These are phyloP conservation scores for Desmophyllum pertusum DNA, from an alignment of 92 coral and sea anemone genomes.

Conservation along the genomic window DNA sequence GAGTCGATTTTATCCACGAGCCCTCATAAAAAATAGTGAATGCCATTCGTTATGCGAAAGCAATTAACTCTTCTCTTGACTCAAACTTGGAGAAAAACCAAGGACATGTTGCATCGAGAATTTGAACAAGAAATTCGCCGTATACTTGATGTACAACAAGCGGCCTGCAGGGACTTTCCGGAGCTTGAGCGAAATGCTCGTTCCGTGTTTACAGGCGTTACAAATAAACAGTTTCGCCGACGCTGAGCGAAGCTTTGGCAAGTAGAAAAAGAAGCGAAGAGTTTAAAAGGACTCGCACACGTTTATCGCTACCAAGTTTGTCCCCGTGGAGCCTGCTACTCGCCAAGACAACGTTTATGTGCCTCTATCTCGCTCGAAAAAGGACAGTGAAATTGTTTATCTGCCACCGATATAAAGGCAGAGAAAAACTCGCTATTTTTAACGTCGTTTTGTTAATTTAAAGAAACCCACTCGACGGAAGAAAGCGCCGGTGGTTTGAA, in stretches of 20 bases:
- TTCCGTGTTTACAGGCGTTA: slow-evolving; percentile 34
- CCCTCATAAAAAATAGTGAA: slow-evolving; percentile 74
- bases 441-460: background rate
- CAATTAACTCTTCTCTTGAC: slow-evolving; percentile 63
- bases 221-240: slow-evolving; percentile 67
- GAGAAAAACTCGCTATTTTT: too few species aligned
- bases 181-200: background rate
- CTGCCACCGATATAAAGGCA: slow-evolving; percentile 71
- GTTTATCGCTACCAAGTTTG: slow-evolving; percentile 63
- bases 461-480: background rate
- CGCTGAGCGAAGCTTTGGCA: slow-evolving; percentile 60
- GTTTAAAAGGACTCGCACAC: slow-evolving; percentile 64
- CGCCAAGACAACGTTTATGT: slow-evolving; percentile 19
- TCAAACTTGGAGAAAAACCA: slow-evolving; percentile 66
- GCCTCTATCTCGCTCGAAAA: slow-evolving; percentile 65
- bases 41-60: slow-evolving; percentile 76
- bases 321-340: slow-evolving; percentile 29
- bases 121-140: slow-evolving; percentile 87
- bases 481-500: background rate
- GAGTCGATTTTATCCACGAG: slow-evolving; percentile 78
- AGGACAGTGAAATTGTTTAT: slow-evolving; percentile 69
- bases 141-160: slow-evolving; percentile 72
- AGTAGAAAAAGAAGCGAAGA: slow-evolving; percentile 62
- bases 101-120: slow-evolving; percentile 55
- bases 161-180: slow-evolving; percentile 48